Base-by-base conservation (phyloP, 37 sponge, comb jelly and placozoan genomes). In the Chondrilla cf. caribensis region DNA sequence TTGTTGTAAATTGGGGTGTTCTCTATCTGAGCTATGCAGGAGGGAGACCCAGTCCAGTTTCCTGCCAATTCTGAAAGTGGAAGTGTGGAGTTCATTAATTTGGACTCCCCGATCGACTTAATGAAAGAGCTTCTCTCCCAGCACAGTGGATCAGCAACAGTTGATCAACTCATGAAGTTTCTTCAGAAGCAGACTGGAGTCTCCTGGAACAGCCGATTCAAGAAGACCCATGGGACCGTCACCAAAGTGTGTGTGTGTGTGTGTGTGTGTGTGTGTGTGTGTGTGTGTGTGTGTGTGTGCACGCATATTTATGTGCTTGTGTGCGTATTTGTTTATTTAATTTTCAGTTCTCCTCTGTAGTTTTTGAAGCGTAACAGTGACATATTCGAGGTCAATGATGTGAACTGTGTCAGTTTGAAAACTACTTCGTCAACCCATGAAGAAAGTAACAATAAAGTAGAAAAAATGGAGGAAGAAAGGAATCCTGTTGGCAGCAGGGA, bases 161-260 rank as follows among this genome's bases (percentile, higher is more conserved):
- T 87, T 7, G 60, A 79, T 77, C 84, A 86, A 39, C 66, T 93
- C 35, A 81, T 70, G 21, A n/a, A 89, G 90, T 24, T 41, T 8
- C 79, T 96, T 14, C 88, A 90, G 33, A 79, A 87, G 43, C 81
- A 93, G 55, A 96, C 96, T 38, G 96, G 96, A 18, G 86, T 93
- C 17, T 83, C 93, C 0, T 96, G 96, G 96, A 96, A 93, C 58
- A 93, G 93, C 83, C 84, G 93, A 21, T 93, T 93, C 64, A 92
- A 93, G 81, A 82, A 85, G 38, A 85, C 84, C 70, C 84, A 88
- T 79, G 96, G 96, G 36, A 81, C 93, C 3, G 51, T 95, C 17
- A 24, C 5, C 9, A 84, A 93, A 68, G 94, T 93, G 51, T 47
- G 6, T 11, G 11, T 6, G 9, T 47, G 51, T 47, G 51, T 47